Conservation (phyloP, 2,888 invertebrate genomes). For the Biston betularia region DNA sequence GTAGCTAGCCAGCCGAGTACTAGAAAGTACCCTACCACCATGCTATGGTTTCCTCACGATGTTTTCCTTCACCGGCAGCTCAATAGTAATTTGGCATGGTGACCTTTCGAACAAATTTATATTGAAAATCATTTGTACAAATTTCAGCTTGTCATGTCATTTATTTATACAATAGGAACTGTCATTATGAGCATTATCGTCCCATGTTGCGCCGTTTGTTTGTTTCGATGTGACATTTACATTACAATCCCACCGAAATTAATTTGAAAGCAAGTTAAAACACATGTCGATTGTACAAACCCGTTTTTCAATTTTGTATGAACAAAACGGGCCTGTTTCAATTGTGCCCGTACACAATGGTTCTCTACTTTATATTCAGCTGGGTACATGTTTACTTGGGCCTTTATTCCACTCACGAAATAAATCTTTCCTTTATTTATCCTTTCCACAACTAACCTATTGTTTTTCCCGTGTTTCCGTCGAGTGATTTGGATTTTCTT, state of each 20-base stretch:
- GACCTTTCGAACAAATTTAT: neutral
- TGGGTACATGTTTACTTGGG: conserved; percentile 55
- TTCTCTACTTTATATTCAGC: conserved; percentile 62
- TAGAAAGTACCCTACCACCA: too few species aligned
- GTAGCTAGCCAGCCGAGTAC: too few species aligned
- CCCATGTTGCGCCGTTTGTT: neutral
- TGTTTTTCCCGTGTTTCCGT: conserved; percentile 60
- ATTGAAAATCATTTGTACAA: neutral
- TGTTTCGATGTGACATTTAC: neutral
- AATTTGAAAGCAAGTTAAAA: neutral
- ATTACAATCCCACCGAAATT: conserved; percentile 1
- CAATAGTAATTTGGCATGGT: too few species aligned
- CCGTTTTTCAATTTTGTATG: conserved; percentile 28
- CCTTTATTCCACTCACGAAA: conserved; percentile 71
- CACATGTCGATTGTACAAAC: conserved; percentile 14
- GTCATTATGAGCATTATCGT: neutral
- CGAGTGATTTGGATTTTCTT: conserved; percentile 55
- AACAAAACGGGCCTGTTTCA: conserved; percentile 30
- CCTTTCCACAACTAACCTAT: conserved; percentile 67
- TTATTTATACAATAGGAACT: neutral
- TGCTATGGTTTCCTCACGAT: too few species aligned
- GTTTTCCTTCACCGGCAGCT: too few species aligned
- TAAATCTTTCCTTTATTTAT: conserved; percentile 73
- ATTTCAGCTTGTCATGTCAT: neutral
- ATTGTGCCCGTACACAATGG: conserved; percentile 30